These are phyloP conservation scores for Rhinolophus sinicus DNA, from an alignment of 2,113 vertebrate genomes.

Conservation along the genomic window DNA sequence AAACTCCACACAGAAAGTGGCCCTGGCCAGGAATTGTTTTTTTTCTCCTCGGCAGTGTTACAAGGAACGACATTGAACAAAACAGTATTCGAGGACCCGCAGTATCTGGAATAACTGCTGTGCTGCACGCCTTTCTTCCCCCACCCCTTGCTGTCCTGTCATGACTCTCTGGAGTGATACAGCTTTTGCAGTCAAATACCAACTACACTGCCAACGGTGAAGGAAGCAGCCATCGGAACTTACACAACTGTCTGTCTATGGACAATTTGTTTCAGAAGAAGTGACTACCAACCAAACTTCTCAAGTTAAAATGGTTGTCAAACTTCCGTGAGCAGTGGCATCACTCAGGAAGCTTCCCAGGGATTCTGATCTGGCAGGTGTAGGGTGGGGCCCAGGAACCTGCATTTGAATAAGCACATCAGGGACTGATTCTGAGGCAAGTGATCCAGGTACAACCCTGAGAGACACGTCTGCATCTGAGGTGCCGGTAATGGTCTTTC, in stretches of 20 bases:
- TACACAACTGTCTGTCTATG: neutral
- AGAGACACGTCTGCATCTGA: rapidly evolving
- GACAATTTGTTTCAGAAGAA: neutral
- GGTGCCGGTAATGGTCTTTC: neutral
- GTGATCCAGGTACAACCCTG: neutral
- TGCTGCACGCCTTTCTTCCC: neutral
- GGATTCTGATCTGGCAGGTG: neutral
- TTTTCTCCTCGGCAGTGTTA: too few species aligned
- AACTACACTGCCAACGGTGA: rapidly evolving
- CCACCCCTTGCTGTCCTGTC: neutral
- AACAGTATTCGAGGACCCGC: too few species aligned
- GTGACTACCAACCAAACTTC: neutral
- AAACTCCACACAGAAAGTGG: too few species aligned
- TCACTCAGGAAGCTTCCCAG: neutral
- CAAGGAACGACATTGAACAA: too few species aligned
- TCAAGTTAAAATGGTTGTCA: neutral
- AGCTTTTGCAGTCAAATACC: neutral
- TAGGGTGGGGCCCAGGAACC: neutral
- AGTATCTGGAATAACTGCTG: neutral
- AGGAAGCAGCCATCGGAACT: neutral
- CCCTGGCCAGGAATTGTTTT: too few species aligned
- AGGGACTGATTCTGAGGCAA: neutral
- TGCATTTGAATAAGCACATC: neutral
- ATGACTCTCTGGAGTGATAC: neutral
- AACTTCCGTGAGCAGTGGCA: neutral